These are phyloP conservation scores for Benitochromis conjunctus DNA, from an alignment of 2,113 vertebrate species.

Conservation along the genomic window DNA sequence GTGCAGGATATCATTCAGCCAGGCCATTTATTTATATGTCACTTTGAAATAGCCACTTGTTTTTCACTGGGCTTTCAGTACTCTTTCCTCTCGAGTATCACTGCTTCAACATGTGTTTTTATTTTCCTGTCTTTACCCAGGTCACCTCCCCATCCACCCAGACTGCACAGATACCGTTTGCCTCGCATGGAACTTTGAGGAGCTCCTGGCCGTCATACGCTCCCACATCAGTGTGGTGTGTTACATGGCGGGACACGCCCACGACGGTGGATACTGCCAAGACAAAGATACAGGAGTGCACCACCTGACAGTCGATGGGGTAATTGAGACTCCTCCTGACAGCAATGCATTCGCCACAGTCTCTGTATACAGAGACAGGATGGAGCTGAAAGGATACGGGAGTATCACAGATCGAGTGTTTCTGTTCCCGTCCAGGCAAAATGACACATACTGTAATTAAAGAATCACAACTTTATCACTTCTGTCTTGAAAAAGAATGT, in stretches of 20 bases:
- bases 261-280: constrained; percentile 80
- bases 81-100: too few relatives aligned
- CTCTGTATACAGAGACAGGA: constrained; percentile 82
- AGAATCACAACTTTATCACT: background rate
- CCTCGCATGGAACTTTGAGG: constrained; percentile 87
- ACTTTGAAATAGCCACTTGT: too few relatives aligned
- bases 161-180: constrained; percentile 71
- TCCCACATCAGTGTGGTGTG: constrained; percentile 84
- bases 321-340: constrained; percentile 85
- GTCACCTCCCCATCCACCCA: constrained; percentile 88
- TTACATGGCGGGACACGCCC: constrained; percentile 87
- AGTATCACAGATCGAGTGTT: constrained; percentile 79
- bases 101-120: too few relatives aligned
- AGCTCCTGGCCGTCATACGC: constrained; percentile 75
- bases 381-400: constrained; percentile 85
- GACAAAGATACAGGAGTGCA: constrained; percentile 81
- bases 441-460: background rate
- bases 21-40: too few relatives aligned
- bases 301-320: constrained; percentile 83
- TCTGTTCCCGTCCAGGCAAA: constrained; percentile 28
- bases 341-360: constrained; percentile 84
- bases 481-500: background rate
- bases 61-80: too few relatives aligned
- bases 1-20: too few relatives aligned
- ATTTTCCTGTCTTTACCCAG: constrained; percentile 59